Evolutionary conservation across 2,113 vertebrate genomes (phyloP), one percentile per base, ranked within the genome.

Genomic region (Zeus faber): DNA sequence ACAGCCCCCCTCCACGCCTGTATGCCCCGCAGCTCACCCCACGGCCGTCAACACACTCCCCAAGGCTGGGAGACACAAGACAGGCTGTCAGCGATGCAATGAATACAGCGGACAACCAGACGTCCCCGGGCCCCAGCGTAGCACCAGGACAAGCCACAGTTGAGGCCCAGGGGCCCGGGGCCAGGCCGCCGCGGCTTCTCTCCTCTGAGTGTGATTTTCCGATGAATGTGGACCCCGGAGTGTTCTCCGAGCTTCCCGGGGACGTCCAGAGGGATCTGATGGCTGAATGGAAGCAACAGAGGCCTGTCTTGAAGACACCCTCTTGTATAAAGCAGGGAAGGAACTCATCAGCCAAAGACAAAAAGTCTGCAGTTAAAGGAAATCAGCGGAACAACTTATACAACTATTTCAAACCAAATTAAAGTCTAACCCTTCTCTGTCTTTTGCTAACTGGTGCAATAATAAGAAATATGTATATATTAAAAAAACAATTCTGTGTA

Each of bases 241-340:
- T 93, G 35, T 98, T 96, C 81, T 91, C 87, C 1, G 87, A 95
- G 66, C 86, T 98, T 5, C 94, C 95, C 0, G 41, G 58, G 1
- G 91, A 90, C 2, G 47, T 97, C 24, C 94, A 92, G 47, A 79
- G 25, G 26, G 93, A 97, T 64, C 58, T 98, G 2, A 49, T 91
- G 51, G 72, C 79, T 0, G 91, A 91, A 10, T 96, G 95, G 94
- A 93, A 80, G 57, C 87, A 78, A 5, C 72, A 54, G 74, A 79
- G 72, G 21, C 65, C 49, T 0, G 24, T 51, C 9, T 62, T 83
- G 24, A 91, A 87, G 57, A 55, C 67, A 16, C 51, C 57, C 0
- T 39, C 37, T 1, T 82, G 64, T 55, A 89, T 77, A 68, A 49
- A 50, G 39, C 22, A 35, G 1, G 58, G 50, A 17, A 87, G 68